Evolutionary conservation across 2,113 vertebrate genomes (phyloP), one percentile per base, ranked within the genome.

Genomic region (Oxyruncus cristatus): DNA sequence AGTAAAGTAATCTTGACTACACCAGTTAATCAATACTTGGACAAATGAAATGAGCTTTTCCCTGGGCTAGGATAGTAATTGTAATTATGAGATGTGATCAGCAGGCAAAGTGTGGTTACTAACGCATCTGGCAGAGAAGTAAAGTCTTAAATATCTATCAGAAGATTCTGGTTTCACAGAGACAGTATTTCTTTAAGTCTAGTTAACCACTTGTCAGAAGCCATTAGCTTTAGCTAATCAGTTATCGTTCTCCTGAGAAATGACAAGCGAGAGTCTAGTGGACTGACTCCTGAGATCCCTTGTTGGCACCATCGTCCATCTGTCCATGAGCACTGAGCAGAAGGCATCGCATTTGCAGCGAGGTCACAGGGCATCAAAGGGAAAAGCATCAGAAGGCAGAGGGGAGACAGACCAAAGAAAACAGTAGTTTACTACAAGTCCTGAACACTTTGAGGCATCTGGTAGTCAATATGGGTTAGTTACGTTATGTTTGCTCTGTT

Each of bases 21-120:
- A 87, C 49, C 94, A 92, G 62, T 63, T 96, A 97, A 96, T 97
- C 97, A 95, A 96, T 96, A 95, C 80, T 81, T 92, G 74, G 88
- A 75, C 50, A 86, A 95, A 95, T 72, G 26, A 68, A 91, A 62
- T 74, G 77, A 86, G 56, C 85, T 96, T 94, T 95, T 93, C 67
- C 68, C 70, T 84, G 39, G 39, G 86, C 90, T 95, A 91, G 77
- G 41, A 93, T 14, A 85, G 72, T 91, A 93, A 93, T 92, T 97
- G 77, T 61, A 97, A 96, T 90, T 83, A 96, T 89, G 92, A 93
- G 42, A 83, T 87, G 67, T 66, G 68, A 88, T 95, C 94, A 95
- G 80, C 80, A 89, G 84, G 81, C 88, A 30, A 95, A 95, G 80
- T 39, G 67, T 16, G 2, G 75, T 80, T 82, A 86, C 72, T 86